Percentiles rank a stretch among this genome's conserved stretches.
phyloP scores from a whole-genome alignment of 2,888 invertebrate genomes.

The Cheilosia urbana region DNA sequence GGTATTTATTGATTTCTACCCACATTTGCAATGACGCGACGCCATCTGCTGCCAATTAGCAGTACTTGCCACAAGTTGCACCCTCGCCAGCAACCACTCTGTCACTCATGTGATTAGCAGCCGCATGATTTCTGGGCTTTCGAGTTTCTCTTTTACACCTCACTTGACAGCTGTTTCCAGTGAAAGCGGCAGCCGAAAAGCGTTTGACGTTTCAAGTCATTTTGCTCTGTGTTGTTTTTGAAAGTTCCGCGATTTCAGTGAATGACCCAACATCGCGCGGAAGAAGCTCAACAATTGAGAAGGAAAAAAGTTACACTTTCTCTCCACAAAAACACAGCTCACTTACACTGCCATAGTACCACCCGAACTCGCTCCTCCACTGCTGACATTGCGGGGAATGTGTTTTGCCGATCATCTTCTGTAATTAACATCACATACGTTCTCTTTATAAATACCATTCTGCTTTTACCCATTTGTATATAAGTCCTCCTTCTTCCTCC shows the following conservation, averaged over 20 bases:
- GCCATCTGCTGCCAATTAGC: constrained; percentile 32
- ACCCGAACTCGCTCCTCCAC: constrained; percentile 26
- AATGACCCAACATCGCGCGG: constrained; percentile 10
- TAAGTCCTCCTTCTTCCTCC: constrained; percentile 68
- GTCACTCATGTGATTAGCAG: constrained; percentile 1
- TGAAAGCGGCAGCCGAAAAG: constrained; percentile 48
- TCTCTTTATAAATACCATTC: constrained; percentile 53
- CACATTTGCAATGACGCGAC: neutral
- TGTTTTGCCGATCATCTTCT: constrained; percentile 65
- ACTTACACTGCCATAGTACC: constrained; percentile 47
- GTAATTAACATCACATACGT: constrained; percentile 61
- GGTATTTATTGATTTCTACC: neutral
- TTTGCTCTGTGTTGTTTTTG: constrained; percentile 51
- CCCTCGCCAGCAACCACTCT: constrained; percentile 11
- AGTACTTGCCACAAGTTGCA: neutral
- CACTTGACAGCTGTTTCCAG: constrained; percentile 35
- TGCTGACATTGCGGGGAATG: constrained; percentile 31
- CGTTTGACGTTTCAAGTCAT: constrained; percentile 48
- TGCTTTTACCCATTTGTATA: constrained; percentile 61
- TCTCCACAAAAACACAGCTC: constrained; percentile 30
- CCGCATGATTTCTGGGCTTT: neutral
- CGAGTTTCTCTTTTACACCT: neutral
- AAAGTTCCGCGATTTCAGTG: constrained; percentile 50
- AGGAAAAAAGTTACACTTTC: constrained; percentile 56
- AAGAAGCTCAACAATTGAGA: constrained; percentile 8